phyloP scores from a whole-genome alignment of 2,888 invertebrate genomes.

The Atherix ibis region DNA sequence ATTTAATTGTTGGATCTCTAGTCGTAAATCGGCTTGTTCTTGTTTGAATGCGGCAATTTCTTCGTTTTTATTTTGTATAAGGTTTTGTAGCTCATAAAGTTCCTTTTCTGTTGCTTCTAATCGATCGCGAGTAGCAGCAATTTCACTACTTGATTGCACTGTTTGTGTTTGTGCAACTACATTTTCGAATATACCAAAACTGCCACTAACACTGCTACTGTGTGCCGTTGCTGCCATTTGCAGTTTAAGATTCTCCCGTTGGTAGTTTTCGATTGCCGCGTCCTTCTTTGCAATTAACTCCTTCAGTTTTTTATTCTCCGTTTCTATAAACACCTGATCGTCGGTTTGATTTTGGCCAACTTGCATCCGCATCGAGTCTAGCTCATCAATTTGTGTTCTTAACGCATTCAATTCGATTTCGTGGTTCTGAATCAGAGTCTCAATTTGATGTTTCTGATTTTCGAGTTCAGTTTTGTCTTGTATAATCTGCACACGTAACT shows the following conservation, averaged over 20 bases:
- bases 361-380: slow-evolving; percentile 27
- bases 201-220: not conserved
- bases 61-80: slow-evolving; percentile 5
- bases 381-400: slow-evolving; percentile 25
- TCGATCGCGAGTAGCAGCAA: not conserved
- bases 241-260: slow-evolving; percentile 26
- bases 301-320: slow-evolving; percentile 41
- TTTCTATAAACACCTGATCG: slow-evolving; percentile 33
- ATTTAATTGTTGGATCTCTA: not conserved
- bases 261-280: slow-evolving; percentile 33
- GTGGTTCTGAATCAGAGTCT: slow-evolving; percentile 26
- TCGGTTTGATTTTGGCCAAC: slow-evolving; percentile 33
- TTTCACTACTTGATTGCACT: not conserved
- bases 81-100: slow-evolving; percentile 2
- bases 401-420: slow-evolving; percentile 26
- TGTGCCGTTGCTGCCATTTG: slow-evolving; percentile 19
- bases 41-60: not conserved
- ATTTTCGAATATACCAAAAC: no score
- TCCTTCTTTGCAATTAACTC: slow-evolving; percentile 36
- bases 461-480: slow-evolving; percentile 33
- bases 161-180: not conserved
- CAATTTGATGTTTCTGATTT: slow-evolving; percentile 28
- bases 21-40: slow-evolving; percentile 2
- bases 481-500: slow-evolving; percentile 29
- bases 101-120: slow-evolving; percentile 5